Conservation (phyloP, 2,113 vertebrate genomes). For the Toxostoma redivivum region DNA sequence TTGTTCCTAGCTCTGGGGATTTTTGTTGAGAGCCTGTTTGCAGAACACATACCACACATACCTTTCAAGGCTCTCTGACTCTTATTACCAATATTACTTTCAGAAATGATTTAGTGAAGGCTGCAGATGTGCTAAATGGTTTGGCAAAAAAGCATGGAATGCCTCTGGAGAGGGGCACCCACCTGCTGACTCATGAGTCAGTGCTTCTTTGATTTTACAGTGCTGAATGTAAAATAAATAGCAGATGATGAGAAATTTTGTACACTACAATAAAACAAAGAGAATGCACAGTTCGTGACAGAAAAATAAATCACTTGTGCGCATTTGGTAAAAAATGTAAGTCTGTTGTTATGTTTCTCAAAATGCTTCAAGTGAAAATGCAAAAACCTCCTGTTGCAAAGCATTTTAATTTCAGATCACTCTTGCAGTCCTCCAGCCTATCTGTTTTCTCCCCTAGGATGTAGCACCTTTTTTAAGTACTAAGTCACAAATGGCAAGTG, state of each 20-base stretch:
- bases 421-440: background rate
- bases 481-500: background rate
- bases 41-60: conserved; percentile 37
- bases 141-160: conserved; percentile 24
- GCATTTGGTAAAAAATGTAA: background rate
- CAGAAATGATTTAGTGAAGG: conserved; percentile 54
- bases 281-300: background rate
- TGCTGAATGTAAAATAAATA: conserved; percentile 49
- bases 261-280: background rate
- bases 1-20: conserved; percentile 39
- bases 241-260: conserved; percentile 23
- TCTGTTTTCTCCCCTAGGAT: background rate
- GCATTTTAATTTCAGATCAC: conserved; percentile 29
- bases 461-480: background rate
- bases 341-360: background rate
- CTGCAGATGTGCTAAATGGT: conserved; percentile 49
- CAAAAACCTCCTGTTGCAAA: background rate
- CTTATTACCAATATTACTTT: conserved; percentile 30
- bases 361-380: conserved; percentile 12
- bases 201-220: conserved; percentile 23
- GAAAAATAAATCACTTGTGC: conserved; percentile 9
- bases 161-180: conserved; percentile 24
- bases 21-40: conserved; percentile 39
- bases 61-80: conserved; percentile 50
- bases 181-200: conserved; percentile 38